Conservation (phyloP, 2,888 invertebrate genomes). For the Platycnemis pennipes region DNA sequence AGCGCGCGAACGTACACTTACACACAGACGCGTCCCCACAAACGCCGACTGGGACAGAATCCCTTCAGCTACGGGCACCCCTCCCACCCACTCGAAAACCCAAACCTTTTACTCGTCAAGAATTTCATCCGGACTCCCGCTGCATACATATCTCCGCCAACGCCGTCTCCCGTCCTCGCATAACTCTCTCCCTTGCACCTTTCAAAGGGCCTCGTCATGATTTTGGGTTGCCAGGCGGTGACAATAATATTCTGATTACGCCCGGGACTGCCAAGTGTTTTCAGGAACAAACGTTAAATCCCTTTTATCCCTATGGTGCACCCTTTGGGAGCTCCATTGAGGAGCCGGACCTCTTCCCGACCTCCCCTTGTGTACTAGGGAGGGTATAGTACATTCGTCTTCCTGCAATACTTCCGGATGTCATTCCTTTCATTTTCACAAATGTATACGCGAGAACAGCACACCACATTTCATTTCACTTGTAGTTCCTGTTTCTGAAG, state of each 20-base stretch:
- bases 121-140: background rate
- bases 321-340: background rate
- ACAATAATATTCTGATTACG: slow-evolving; percentile 62
- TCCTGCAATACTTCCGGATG: background rate
- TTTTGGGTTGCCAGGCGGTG: slow-evolving; percentile 63
- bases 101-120: background rate
- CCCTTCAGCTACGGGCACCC: background rate
- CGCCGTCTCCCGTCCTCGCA: background rate
- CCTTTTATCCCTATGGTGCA: slow-evolving; percentile 23
- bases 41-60: background rate
- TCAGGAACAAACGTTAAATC: slow-evolving; percentile 55
- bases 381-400: background rate
- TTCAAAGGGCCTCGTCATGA: slow-evolving; percentile 48
- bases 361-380: background rate
- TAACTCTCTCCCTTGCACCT: background rate
- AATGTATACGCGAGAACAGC: background rate
- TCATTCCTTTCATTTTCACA: background rate
- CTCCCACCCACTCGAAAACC: background rate
- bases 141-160: background rate
- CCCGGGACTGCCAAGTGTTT: slow-evolving; percentile 25
- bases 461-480: background rate
- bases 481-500: background rate
- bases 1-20: background rate
- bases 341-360: background rate
- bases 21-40: background rate